These are phyloP conservation scores for Sebastes iracundus DNA, from an alignment of 2,797 vertebrate genomes.

Conservation along the genomic window DNA sequence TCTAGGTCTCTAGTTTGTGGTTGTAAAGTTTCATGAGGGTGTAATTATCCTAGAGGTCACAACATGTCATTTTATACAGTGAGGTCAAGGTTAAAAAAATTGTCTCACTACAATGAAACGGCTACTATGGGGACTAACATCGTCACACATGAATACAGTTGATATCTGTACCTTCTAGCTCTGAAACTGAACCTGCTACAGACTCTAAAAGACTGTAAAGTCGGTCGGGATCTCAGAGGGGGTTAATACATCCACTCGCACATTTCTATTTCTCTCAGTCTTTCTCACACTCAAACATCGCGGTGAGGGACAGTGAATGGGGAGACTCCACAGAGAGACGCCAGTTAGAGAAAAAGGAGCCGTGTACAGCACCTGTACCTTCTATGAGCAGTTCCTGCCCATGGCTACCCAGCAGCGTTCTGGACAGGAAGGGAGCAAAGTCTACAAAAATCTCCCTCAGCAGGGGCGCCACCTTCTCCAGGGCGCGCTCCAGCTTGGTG, in stretches of 20 bases:
- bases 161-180: too few relatives aligned
- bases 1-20: too few relatives aligned
- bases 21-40: too few relatives aligned
- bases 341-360: constrained; percentile 83
- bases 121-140: too few relatives aligned
- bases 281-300: constrained; percentile 32
- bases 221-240: too few relatives aligned
- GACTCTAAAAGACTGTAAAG: too few relatives aligned
- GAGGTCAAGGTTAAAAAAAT: too few relatives aligned
- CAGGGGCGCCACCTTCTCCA: constrained; percentile 98
- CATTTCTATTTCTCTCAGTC: not conserved
- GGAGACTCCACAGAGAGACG: constrained; percentile 84
- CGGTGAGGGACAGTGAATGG: constrained; percentile 78
- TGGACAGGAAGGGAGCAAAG: constrained; percentile 96
- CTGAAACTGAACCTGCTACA: too few relatives aligned
- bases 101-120: too few relatives aligned
- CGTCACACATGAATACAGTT: too few relatives aligned
- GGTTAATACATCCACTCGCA: not conserved
- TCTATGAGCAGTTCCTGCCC: constrained; percentile 99
- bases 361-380: constrained; percentile 93
- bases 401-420: constrained; percentile 97
- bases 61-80: too few relatives aligned
- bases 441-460: constrained; percentile 99
- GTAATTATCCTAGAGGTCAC: too few relatives aligned
- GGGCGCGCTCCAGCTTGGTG: constrained; percentile 96